These are phyloP conservation scores for Felis catus DNA, from an alignment of 2,113 vertebrate genomes.

Conservation along the genomic window DNA sequence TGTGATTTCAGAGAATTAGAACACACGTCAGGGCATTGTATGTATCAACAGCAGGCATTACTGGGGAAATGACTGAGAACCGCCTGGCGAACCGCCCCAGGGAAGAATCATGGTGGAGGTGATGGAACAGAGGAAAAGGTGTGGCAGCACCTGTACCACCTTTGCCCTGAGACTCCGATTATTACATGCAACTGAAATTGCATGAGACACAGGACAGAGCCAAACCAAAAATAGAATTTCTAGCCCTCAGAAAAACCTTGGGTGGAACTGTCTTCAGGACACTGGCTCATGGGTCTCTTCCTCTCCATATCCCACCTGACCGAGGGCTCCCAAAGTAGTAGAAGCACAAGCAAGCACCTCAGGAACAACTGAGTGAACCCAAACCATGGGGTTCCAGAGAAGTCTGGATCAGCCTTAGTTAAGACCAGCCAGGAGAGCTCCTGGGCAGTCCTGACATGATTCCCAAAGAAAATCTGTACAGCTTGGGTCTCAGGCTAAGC, in stretches of 20 bases:
- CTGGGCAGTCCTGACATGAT: not conserved
- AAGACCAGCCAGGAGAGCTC: not conserved
- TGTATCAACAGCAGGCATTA: not conserved
- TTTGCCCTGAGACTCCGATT: not conserved
- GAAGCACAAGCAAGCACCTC: not conserved
- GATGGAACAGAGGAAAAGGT: not conserved
- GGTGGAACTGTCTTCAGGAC: not conserved
- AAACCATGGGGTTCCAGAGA: not conserved
- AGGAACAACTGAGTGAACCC: not conserved
- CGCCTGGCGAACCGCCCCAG: not conserved
- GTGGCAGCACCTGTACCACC: too few relatives aligned
- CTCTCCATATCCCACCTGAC: not conserved
- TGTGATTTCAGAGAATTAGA: not conserved
- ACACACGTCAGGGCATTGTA: not conserved
- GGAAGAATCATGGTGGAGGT: too few relatives aligned
- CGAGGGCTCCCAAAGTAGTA: not conserved
- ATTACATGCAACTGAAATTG: not conserved
- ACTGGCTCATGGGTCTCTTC: not conserved
- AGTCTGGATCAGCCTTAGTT: not conserved
- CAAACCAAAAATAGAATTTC: not conserved
- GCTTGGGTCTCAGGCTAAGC: not conserved
- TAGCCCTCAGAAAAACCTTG: not conserved
- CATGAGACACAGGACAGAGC: not conserved
- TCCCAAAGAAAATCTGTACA: fast-evolving
- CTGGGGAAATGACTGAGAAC: not conserved